These are phyloP conservation scores for Metellina segmentata DNA, from an alignment of 2,888 invertebrate species.

Conservation along the genomic window DNA sequence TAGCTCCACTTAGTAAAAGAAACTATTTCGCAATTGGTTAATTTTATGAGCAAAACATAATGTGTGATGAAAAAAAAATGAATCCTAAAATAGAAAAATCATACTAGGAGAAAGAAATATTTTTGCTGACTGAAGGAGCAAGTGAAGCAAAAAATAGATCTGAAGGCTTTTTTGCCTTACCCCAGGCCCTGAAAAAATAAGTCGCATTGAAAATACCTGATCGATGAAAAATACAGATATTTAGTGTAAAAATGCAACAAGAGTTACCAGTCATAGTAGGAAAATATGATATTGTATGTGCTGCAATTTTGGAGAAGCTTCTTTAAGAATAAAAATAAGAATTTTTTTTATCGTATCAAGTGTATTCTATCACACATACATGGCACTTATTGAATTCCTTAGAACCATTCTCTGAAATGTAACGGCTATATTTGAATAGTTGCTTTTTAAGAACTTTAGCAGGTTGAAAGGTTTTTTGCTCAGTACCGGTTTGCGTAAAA, in stretches of 20 bases:
- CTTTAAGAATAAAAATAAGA: neutral
- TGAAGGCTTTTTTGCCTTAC: neutral
- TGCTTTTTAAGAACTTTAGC: neutral
- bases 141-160: neutral
- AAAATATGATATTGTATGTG: neutral
- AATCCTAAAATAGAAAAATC: neutral
- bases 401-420: neutral
- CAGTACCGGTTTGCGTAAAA: too few relatives aligned
- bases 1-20: too few relatives aligned
- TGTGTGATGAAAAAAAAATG: neutral
- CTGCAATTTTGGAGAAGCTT: neutral
- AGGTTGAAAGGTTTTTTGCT: too few relatives aligned
- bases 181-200: neutral
- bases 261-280: neutral
- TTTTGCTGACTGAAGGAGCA: neutral
- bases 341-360: neutral
- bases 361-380: neutral
- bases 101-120: neutral
- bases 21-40: neutral
- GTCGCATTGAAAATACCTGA: neutral
- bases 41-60: neutral
- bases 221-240: neutral
- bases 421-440: neutral
- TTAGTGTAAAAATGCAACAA: neutral
- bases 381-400: neutral